Evolutionary conservation across 2,113 vertebrate genomes (phyloP).

Genomic region (Rhinopithecus roxellana): DNA sequence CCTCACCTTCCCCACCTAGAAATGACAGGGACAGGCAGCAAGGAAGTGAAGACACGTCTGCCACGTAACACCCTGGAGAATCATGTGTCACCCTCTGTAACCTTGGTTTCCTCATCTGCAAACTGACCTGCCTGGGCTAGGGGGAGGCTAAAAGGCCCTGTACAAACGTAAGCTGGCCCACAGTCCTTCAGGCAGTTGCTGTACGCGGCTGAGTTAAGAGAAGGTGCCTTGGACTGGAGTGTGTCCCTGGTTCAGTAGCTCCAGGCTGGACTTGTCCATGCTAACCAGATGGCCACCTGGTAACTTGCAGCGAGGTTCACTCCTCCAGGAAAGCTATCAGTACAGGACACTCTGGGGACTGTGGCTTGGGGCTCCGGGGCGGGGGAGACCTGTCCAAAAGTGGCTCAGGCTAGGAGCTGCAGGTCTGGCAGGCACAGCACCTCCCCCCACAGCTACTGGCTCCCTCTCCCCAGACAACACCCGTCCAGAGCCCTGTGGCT

Average conservation of each 20-base stretch:
- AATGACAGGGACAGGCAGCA: neutral
- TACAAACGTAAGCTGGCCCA: neutral
- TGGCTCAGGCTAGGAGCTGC: neutral
- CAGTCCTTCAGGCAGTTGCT: neutral
- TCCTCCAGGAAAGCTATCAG: neutral
- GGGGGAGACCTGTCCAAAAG: neutral
- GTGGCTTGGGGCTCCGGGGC: too few relatives aligned
- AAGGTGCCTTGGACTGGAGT: neutral
- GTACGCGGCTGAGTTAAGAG: neutral
- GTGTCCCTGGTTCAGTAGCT: neutral
- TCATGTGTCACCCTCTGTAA: neutral
- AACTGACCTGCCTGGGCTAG: neutral
- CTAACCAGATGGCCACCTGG: neutral
- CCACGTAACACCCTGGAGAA: neutral
- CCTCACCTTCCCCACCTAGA: neutral
- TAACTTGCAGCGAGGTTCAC: neutral
- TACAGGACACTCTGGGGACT: neutral
- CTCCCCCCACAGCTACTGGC: neutral
- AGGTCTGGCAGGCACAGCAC: neutral
- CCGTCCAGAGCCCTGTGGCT: neutral
- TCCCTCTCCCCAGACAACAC: neutral
- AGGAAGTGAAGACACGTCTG: neutral
- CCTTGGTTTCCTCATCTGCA: neutral
- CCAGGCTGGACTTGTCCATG: neutral
- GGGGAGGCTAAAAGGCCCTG: neutral